Evolutionary conservation across 2,888 invertebrate genomes (phyloP), one percentile per base, ranked within the genome.

Genomic region (Spicauda simplicius): DNA sequence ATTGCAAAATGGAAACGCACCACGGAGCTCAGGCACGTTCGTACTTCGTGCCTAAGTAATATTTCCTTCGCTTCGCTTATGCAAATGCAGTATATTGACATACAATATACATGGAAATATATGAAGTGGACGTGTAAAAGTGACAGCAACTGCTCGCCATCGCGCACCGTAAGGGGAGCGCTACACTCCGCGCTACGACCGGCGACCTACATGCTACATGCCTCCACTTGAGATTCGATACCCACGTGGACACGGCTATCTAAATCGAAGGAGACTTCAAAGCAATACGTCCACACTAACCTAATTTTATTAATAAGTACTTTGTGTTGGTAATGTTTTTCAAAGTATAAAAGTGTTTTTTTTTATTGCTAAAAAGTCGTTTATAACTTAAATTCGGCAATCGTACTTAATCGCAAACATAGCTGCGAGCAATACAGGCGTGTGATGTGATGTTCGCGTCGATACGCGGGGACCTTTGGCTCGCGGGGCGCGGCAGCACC

Each of bases 1-100:
- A 83, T 86, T 90, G 87, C 90, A 87, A 90, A 88, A 90, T 88
- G 83, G 83, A 87, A 87, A 84, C 86, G 80, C 83, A 80, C 80
- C 71, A 72, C 77, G 74, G 74, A 75, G 74, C 78, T 76, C 74
- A 74, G 74, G 77, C 77, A 79, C 78, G 80, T 76, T 78, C 78
- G 79, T 79, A 82, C 81, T 80, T 79, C 77, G 78, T 78, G 79
- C 77, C 76, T 81, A 80, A 79, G 79, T 80, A 84, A 84, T 84
- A 82, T 86, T 86, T 87, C 84, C 88, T 82, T 77, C 76, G 75
- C 74, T 74, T 83, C 75, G 82, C 80, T 86, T 88, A 90, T 88
- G 90, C 84, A 88, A 90, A 91, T 88, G 80, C 76, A 71, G 72
- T 73, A 73, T 81, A 87, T 85, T 86, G 84, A 85, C 87, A 86